Evolutionary conservation across 2,113 vertebrate species (phyloP).

Genomic region (Cyphomyrus plagiostoma): DNA sequence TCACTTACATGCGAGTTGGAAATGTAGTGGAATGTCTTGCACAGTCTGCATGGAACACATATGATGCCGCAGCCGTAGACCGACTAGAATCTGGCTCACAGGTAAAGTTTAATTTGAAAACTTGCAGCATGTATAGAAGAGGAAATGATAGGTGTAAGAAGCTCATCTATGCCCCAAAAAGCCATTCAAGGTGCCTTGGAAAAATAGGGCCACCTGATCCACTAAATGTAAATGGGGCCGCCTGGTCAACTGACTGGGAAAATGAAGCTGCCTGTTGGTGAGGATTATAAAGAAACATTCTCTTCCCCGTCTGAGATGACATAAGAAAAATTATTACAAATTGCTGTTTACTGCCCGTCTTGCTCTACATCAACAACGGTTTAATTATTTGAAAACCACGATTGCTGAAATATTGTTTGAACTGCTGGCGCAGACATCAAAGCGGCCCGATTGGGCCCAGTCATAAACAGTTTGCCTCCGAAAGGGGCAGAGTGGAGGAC

Average conservation of each 20-base stretch:
- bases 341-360: slow-evolving; percentile 7
- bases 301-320: neutral
- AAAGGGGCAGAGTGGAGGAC: slow-evolving; percentile 45
- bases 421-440: slow-evolving; percentile 58
- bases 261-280: neutral
- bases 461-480: slow-evolving; percentile 54
- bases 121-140: neutral
- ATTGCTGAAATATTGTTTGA: slow-evolving; percentile 42
- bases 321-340: slow-evolving; percentile 9
- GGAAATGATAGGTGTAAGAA: neutral
- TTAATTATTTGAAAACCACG: slow-evolving; percentile 52
- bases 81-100: neutral
- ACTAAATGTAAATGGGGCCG: neutral
- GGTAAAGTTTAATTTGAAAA: neutral
- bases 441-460: slow-evolving; percentile 51
- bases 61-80: no score
- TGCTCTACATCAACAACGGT: slow-evolving; percentile 39
- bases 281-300: neutral
- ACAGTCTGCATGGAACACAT: no score
- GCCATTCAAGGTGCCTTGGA: neutral
- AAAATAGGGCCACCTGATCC: neutral
- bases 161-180: neutral
- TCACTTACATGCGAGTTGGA: neutral
- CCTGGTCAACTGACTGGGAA: neutral
- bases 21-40: neutral